Conservation (phyloP, 2,113 vertebrate genomes). For the Perca flavescens region DNA sequence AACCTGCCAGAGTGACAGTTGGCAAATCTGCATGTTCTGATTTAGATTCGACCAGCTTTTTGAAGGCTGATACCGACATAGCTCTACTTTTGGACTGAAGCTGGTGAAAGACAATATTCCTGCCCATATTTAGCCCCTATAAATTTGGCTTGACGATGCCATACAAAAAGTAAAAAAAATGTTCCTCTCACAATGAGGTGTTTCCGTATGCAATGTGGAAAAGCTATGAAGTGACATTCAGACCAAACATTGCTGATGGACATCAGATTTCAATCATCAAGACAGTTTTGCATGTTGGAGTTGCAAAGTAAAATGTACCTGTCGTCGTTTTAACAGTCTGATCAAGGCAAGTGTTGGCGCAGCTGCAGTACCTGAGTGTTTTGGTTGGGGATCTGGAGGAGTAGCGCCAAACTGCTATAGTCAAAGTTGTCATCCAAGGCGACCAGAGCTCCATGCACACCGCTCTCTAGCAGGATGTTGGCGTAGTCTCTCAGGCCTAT, state of each 20-base stretch:
- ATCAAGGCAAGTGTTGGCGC: too few species aligned
- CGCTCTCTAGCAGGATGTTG: slow-evolving; percentile 96
- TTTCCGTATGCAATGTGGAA: not conserved
- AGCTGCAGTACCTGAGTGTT: slow-evolving; percentile 86
- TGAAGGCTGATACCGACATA: slow-evolving; percentile 38
- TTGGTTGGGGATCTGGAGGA: slow-evolving; percentile 98
- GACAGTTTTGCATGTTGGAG: not conserved
- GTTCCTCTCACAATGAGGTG: not conserved
- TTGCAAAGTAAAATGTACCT: not conserved
- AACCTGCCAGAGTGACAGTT: slow-evolving; percentile 69
- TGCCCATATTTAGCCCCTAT: slow-evolving; percentile 26
- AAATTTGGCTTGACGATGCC: not conserved
- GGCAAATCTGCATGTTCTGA: slow-evolving; percentile 66
- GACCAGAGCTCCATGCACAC: slow-evolving; percentile 96
- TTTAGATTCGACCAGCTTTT: slow-evolving; percentile 47
- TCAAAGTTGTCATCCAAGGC: slow-evolving; percentile 98
- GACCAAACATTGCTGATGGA: not conserved
- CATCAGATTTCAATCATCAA: not conserved
- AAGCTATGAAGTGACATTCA: not conserved
- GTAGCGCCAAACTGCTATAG: slow-evolving; percentile 96
- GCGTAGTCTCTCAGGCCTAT: slow-evolving; percentile 97
- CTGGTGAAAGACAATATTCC: slow-evolving; percentile 22
- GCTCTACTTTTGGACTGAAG: slow-evolving; percentile 44
- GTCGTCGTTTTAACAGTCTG: not conserved
- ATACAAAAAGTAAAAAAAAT: not conserved